Conservation (phyloP, 2,113 vertebrate genomes). For the Grus americana region DNA sequence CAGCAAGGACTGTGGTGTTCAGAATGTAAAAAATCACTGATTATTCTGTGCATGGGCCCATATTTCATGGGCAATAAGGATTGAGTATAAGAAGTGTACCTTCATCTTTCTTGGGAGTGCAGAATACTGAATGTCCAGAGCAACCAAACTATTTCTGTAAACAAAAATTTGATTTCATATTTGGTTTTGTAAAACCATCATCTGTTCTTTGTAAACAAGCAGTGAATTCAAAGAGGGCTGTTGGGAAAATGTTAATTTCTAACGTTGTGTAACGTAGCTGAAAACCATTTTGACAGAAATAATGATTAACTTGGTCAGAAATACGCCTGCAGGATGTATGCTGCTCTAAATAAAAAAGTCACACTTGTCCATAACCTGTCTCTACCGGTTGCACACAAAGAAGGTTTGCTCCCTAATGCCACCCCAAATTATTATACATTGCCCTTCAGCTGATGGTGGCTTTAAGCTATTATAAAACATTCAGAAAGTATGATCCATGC, state of each 20-base stretch:
- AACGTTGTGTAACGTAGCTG: background rate
- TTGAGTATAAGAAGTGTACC: background rate
- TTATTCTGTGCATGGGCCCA: background rate
- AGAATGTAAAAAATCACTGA: background rate
- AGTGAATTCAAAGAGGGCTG: background rate
- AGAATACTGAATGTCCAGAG: background rate
- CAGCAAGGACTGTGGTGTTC: rapidly evolving
- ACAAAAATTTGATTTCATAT: background rate
- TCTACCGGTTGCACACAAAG: background rate
- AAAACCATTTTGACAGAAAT: background rate
- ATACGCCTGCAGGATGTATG: background rate
- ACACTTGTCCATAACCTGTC: background rate
- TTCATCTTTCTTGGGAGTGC: background rate
- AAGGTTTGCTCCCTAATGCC: background rate
- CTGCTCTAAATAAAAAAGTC: background rate
- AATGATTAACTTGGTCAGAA: background rate
- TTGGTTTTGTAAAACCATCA: background rate
- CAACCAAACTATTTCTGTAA: background rate
- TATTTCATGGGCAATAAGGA: background rate
- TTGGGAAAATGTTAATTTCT: background rate
- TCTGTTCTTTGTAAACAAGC: background rate
- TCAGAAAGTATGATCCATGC: background rate
- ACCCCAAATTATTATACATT: background rate
- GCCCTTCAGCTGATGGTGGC: background rate
- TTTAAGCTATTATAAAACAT: background rate